phyloP scores from a whole-genome alignment of 2,797 vertebrate genomes.

The Loris lydekkerianus region DNA sequence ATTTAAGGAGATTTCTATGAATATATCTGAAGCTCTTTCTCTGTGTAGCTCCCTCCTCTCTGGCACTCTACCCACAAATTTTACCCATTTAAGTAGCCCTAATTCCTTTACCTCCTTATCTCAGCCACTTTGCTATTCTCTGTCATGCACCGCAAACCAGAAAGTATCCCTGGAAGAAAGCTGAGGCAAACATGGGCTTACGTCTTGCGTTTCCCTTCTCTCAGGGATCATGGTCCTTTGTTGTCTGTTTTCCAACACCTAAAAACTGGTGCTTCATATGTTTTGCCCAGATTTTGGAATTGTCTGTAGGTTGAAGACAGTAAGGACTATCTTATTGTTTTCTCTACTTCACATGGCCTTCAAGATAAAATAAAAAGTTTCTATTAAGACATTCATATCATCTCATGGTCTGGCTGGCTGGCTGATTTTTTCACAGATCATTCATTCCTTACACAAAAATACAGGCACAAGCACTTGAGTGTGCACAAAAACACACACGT shows the following conservation, averaged over 20 bases:
- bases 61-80: not conserved
- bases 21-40: not conserved
- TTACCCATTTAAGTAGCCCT: not conserved
- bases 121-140: not conserved
- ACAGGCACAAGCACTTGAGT: not conserved
- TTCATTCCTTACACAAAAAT: not conserved
- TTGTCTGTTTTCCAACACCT: not conserved
- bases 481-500: not conserved
- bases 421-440: not conserved
- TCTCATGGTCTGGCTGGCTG: not conserved
- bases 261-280: not conserved
- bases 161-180: not conserved
- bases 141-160: not conserved
- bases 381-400: not conserved
- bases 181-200: not conserved
- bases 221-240: not conserved
- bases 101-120: not conserved
- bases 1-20: not conserved
- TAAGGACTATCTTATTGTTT: conserved; percentile 17
- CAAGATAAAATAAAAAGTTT: conserved; percentile 44
- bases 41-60: not conserved
- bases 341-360: not conserved
- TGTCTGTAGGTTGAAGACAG: not conserved
- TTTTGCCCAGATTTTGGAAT: conserved; percentile 2
- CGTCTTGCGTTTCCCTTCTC: not conserved